Evolutionary conservation across 2,888 invertebrate genomes (phyloP).

Genomic region (Rhopalosiphum nymphaeae): DNA sequence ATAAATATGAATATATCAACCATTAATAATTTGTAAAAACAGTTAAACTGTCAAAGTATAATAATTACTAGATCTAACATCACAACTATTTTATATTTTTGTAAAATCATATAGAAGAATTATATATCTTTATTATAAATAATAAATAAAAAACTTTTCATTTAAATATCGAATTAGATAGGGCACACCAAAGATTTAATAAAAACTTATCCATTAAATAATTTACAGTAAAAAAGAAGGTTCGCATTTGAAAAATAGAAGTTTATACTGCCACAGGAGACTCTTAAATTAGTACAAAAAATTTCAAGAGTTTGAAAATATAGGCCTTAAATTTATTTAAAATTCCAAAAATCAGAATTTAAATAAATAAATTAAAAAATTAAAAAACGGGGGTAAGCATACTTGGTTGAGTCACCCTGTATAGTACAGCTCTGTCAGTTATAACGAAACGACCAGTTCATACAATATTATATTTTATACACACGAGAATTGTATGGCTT

Average conservation of each 20-base stretch:
- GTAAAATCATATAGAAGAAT: neutral
- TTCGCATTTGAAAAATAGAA: neutral
- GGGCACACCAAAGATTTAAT: neutral
- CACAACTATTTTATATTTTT: neutral
- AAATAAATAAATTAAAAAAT: neutral
- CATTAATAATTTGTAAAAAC: too few species aligned
- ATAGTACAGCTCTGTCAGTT: constrained; percentile 5
- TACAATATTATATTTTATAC: neutral
- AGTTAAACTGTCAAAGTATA: neutral
- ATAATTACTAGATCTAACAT: neutral
- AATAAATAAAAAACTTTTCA: neutral
- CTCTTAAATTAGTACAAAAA: neutral
- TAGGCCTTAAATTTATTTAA: neutral
- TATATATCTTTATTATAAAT: neutral
- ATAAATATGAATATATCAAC: too few species aligned
- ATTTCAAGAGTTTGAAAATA: neutral
- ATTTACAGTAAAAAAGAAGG: neutral
- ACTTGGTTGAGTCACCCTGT: neutral
- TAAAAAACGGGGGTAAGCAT: neutral
- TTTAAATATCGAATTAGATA: neutral
- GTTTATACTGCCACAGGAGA: neutral
- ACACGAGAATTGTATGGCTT: neutral
- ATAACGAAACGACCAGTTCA: constrained; percentile 18
- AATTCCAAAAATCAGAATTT: neutral
- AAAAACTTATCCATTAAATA: neutral